Evolutionary conservation across 2,888 invertebrate species (phyloP).

Genomic region (Caenorhabditis sp.): DNA sequence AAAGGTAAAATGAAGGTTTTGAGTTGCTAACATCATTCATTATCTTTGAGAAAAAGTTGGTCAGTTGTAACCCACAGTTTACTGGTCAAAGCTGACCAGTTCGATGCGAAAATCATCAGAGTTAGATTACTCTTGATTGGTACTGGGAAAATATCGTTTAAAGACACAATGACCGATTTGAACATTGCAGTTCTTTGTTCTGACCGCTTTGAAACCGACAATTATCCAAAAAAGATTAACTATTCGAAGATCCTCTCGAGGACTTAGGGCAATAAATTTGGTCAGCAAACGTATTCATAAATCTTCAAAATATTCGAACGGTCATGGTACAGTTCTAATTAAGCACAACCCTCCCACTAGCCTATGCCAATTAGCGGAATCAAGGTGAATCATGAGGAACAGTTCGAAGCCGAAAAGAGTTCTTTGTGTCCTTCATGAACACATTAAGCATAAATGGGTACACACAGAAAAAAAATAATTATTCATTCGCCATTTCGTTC

Average conservation of each 20-base stretch:
- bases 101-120: too few relatives aligned
- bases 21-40: too few relatives aligned
- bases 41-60: too few relatives aligned
- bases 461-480: slow-evolving; percentile 50
- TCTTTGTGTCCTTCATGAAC: slow-evolving; percentile 50
- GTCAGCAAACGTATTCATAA: not conserved
- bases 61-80: too few relatives aligned
- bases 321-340: slow-evolving; percentile 31
- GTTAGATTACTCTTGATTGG: too few relatives aligned
- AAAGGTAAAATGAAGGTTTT: too few relatives aligned
- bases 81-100: too few relatives aligned
- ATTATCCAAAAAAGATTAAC: not conserved
- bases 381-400: slow-evolving; percentile 30
- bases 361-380: slow-evolving; percentile 45
- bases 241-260: not conserved
- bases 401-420: slow-evolving; percentile 45
- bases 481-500: slow-evolving; percentile 43
- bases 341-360: slow-evolving; percentile 10
- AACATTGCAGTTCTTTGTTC: too few relatives aligned
- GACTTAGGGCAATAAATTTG: not conserved
- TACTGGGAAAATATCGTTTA: too few relatives aligned
- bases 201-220: too few relatives aligned
- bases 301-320: not conserved
- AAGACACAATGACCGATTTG: too few relatives aligned
- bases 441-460: slow-evolving; percentile 31